Evolutionary conservation across 1,140 invertebrate genomes (phyloP), one percentile per base, ranked within the genome.

Genomic region (Meloidogyne floridensis): DNA sequence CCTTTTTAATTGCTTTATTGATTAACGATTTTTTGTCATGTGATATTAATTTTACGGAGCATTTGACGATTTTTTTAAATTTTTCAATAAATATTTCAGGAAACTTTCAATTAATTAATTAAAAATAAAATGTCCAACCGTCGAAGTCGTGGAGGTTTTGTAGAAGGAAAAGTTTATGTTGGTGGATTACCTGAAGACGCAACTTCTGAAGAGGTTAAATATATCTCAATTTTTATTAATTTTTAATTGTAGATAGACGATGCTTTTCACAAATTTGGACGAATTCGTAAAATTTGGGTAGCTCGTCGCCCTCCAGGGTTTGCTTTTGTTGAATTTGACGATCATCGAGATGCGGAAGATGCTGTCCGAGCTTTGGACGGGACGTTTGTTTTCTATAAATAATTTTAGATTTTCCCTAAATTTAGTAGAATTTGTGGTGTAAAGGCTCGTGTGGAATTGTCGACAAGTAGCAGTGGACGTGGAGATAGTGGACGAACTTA

Each of bases 261-360:
- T 91, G 94, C 95, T 9, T 98, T 98, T 91, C 93, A 94, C 76
- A 95, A 96, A 87, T 98, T 97, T 91, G 97, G 97, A 7, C 94
- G 94, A 51, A 91, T 98, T 83, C 93, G 94, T 84, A 97, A 95
- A 92, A 95, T 98, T 20, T 97, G 95, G 95, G 95, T 97, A 4
- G 96, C 95, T 0, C 92, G 95, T 86, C 96, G 97, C 91, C 94
- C 94, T 9, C 94, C 94, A 70, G 96, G 96, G 54, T 98, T 98
- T 92, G 96, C 95, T 13, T 98, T 98, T 92, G 94, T 98, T 18
- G 95, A 97, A 91, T 98, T 96, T 91, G 96, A 98, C 91, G 96
- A 96, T 91, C 93, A 93, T 87, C 93, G 95, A 89, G 96, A 98
- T 91, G 96, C 96, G 8, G 95, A 96, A 90, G 96, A 98, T 92